Percentiles rank a stretch among this genome's conserved stretches.
These are phyloP conservation scores for Chydorus sphaericus DNA, from an alignment of 2,888 invertebrate genomes.

Conservation along the genomic window DNA sequence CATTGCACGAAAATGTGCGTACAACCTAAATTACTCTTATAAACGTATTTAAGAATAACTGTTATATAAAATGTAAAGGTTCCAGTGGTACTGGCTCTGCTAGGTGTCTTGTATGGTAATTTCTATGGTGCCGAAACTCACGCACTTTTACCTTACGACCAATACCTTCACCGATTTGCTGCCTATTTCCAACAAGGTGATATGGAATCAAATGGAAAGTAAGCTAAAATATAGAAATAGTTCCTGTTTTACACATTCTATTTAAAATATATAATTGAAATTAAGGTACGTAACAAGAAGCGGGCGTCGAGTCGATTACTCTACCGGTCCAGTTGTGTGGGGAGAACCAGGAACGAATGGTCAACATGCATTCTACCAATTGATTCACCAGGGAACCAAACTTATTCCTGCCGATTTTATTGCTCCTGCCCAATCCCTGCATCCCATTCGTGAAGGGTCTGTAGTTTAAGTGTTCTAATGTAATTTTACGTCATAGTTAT, in stretches of 20 bases:
- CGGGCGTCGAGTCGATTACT: slow-evolving; percentile 43
- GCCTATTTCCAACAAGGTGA: slow-evolving; percentile 99
- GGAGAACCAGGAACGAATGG: slow-evolving; percentile 99
- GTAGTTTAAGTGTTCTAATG: no score
- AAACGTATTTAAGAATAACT: no score
- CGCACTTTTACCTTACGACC: slow-evolving; percentile 92
- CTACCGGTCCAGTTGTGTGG: slow-evolving; percentile 76
- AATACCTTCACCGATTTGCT: slow-evolving; percentile 94
- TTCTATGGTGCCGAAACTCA: slow-evolving; percentile 92
- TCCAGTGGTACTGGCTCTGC: slow-evolving; percentile 78
- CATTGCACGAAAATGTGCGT: slow-evolving; percentile 76
- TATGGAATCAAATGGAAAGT: slow-evolving; percentile 99
- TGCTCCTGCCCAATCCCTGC: slow-evolving; percentile 81
- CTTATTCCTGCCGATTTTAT: slow-evolving; percentile 95
- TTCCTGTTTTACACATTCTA: no score
- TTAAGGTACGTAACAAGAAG: slow-evolving; percentile 51
- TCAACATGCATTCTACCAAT: slow-evolving; percentile 98
- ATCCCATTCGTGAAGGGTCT: slow-evolving; percentile 58
- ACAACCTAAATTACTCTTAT: slow-evolving; percentile 8
- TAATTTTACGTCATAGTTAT: no score
- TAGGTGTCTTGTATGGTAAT: slow-evolving; percentile 89
- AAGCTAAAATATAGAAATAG: slow-evolving; percentile 23
- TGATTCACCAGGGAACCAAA: slow-evolving; percentile 80
- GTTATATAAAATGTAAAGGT: slow-evolving; percentile 46
- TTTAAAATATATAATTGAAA: no score